Evolutionary conservation across 2,113 vertebrate species (phyloP), one percentile per base, ranked within the genome.

Genomic region (Sialia sialis): DNA sequence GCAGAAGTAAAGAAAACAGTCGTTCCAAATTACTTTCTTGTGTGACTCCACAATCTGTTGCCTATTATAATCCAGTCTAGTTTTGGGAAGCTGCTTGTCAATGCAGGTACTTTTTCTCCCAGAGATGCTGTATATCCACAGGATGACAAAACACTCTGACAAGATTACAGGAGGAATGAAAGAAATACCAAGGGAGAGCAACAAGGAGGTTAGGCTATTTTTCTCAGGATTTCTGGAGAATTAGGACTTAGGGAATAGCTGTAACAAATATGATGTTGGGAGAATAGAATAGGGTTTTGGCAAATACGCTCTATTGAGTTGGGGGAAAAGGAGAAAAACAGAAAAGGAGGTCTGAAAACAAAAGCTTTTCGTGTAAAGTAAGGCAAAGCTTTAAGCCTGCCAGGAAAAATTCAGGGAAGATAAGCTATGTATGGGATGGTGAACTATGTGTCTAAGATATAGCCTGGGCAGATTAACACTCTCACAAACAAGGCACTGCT

Each of bases 311-410:
- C 11, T 58, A 18, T 44, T 29, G 11, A 13, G 3, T 4, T 10
- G 11, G 13, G 0, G 0, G 2, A 10, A 7, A 8, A 7, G 2
- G 7, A 20, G 20, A 6, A 12, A 39, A 55, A 8, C 14, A 63
- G 8, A 77, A 30, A 46, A 17, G 1, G 2, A 38, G 6, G 4
- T 43, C 52, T 75, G 26, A 43, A 67, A 81, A 17, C 4, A 82
- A 64, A 94, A 84, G 16, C 5, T 87, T 79, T 89, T 39, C 55
- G 7, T 36, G 7, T 60, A 68, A 94, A 79, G 36, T 49, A 90
- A 20, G n/a, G 2, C 39, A 94, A 82, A 80, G 32, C 18, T 58
- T 75, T 77, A 56, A 74, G n/a, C 10, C 36, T 84, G 7, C 0
- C 13, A 41, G 36, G 3, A 89, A 32, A 12, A 58, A 4, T 29